Evolutionary conservation across 1,140 invertebrate species (phyloP), one percentile per base, ranked within the genome.

Genomic region (Teleopsis dalmanni): DNA sequence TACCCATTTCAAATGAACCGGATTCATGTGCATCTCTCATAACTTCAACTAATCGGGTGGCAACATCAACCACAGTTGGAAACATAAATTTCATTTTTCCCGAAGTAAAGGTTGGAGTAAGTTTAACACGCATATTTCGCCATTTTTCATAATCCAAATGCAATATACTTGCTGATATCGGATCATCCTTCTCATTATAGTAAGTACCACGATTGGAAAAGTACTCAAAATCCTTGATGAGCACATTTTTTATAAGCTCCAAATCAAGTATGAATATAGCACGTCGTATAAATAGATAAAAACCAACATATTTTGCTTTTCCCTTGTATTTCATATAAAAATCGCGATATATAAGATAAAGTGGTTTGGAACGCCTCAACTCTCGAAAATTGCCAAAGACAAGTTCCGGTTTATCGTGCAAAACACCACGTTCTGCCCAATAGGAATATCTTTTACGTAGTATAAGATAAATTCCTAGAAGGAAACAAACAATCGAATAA

Each of bases 81-180:
- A 73, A 66, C 75, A 81, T 79, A n/a, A 65, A 67, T 58, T 76
- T 81, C 29, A 82, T 70, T 56, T 80, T 81, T 1, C 73, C 75
- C 3, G 77, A 73, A 0, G 75, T 76, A 47, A 82, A 81, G 3
- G 79, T 71, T 0, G 78, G 77, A 0, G 75, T 74, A 5, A 81
- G 57, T 36, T 74, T 74, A 3, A 55, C 66, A 31, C 81, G 62
- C 22, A 81, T 62, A 6, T 71, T 57, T 47, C 72, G 74, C 81
- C 81, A 82, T 23, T 69, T 70, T 41, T 72, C 65, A 2, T 67
- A 71, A 23, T 75, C 69, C 0, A 75, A 52, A 9, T 64, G 64
- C 3, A 76, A 71, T 2, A 80, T 54, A 55, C 79, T 74, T 0
- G 65, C 73, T 0, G 74, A 73, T 3, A 79, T 52, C 0, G 76